Conservation (phyloP, 2,113 vertebrate species). For the Ploceus nigricollis region DNA sequence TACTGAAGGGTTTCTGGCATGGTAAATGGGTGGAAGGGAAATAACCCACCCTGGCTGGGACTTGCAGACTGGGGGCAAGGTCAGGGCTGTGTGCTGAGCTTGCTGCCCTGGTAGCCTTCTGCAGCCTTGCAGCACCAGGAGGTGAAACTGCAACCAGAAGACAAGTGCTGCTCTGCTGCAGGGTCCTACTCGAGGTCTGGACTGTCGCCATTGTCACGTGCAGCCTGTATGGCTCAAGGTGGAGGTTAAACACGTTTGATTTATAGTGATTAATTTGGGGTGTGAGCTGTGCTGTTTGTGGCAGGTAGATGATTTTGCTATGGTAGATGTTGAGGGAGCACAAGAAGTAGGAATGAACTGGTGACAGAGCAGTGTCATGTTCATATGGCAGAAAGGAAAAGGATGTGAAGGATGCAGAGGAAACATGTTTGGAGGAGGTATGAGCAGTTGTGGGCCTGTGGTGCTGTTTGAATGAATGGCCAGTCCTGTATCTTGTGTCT, state of each 20-base stretch:
- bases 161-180: background rate
- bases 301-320: background rate
- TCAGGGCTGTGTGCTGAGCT: background rate
- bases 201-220: fast-evolving
- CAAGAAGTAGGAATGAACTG: background rate
- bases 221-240: fast-evolving
- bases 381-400: background rate
- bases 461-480: background rate
- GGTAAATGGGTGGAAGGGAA: background rate
- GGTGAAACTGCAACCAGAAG: background rate
- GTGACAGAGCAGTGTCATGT: background rate
- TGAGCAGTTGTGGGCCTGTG: background rate
- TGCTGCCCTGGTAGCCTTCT: background rate
- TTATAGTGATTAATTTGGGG: background rate
- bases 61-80: background rate
- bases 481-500: background rate
- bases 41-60: background rate
- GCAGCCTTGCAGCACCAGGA: background rate
- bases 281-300: background rate
- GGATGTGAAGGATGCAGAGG: background rate
- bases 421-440: background rate
- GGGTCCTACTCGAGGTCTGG: fast-evolving
- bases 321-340: fast-evolving
- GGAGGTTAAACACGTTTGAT: background rate
- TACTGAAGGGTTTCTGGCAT: background rate